Base-by-base conservation (phyloP, 1,140 invertebrate species). In the Sogatella furcifera region DNA sequence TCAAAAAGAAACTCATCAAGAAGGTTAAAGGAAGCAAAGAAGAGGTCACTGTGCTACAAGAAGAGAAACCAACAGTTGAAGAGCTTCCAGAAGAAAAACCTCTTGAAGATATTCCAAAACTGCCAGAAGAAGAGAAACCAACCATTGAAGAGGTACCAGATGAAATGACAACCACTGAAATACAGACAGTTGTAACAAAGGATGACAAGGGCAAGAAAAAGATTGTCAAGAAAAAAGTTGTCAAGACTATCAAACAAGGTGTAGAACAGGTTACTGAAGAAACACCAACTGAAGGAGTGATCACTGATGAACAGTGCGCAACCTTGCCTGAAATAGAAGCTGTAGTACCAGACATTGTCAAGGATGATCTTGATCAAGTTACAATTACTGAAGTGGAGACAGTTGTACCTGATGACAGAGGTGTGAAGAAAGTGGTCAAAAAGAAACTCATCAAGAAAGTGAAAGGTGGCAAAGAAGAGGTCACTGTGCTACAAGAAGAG, bases 361-460 rank as follows among this genome's bases (percentile, higher is more conserved):
- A 44, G 9, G 59, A 46, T 21, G 60, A 62, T 21, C 60, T 60
- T 21, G 62, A 65, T 41, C 72, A 75, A 61, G 71, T 75, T 9
- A 70, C 70, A 5, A 67, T 77, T 1, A 72, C 75, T 10, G 72
- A 79, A 62, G 71, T 73, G n/a, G 69, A 59, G 43, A 59, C 46
- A 57, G 21, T 52, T 64, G 14, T 28, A 28, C 24, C 24, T 28
- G 24, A 28, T 28, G 24, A 28, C 24, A 28, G 6, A 28, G 24
- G 24, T 2, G 24, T 28, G 24, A 28, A 28, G 2, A 41, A 57
- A 52, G 44, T 63, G 17, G 54, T 46, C 13, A 57, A 63, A 43
- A 63, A 61, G 59, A 58, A 38, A 11, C 28, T 15, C 24, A 54
- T 54, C 13, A 34, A 55, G 52, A 64, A 64, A 28, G 55, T 43